Percentiles rank a stretch among this genome's conserved stretches.
Conservation (phyloP, 2,888 invertebrate genomes). For the Acheta domesticus region DNA sequence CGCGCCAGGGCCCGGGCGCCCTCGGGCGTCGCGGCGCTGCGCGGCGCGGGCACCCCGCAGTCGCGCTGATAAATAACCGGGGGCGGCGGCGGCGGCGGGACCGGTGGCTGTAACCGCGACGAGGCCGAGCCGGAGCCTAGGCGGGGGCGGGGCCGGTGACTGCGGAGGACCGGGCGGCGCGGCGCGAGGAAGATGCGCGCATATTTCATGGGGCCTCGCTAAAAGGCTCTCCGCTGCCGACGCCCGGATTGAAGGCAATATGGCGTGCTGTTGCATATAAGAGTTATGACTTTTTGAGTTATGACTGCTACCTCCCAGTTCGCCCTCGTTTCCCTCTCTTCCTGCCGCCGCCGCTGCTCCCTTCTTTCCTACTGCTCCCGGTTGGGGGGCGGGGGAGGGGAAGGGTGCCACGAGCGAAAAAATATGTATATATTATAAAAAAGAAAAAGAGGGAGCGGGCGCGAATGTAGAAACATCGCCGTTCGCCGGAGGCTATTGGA, state of each 20-base stretch:
- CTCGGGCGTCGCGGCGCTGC: too few relatives aligned
- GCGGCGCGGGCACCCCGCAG: too few relatives aligned
- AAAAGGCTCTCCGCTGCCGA: constrained; percentile 18
- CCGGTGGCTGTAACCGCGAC: too few relatives aligned
- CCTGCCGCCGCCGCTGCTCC: too few relatives aligned
- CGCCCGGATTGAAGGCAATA: constrained; percentile 27
- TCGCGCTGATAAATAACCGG: too few relatives aligned
- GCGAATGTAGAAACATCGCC: neutral
- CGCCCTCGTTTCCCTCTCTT: too few relatives aligned
- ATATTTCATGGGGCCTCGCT: constrained; percentile 19
- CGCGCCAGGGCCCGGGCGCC: too few relatives aligned
- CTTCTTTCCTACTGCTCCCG: too few relatives aligned
- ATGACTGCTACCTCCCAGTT: constrained; percentile 1
- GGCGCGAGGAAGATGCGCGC: constrained; percentile 12
- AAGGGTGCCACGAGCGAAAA: too few relatives aligned
- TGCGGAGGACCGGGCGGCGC: neutral
- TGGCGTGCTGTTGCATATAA: constrained; percentile 11
- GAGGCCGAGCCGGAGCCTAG: neutral
- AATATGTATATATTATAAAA: too few relatives aligned
- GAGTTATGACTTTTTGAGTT: constrained; percentile 31
- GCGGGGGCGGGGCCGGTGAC: neutral
- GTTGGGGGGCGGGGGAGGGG: too few relatives aligned
- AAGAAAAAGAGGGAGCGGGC: neutral
- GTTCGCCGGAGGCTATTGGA: neutral
- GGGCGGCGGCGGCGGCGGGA: too few relatives aligned